phyloP scores from a whole-genome alignment of 2,113 vertebrate genomes.

The Athene cunicularia region DNA sequence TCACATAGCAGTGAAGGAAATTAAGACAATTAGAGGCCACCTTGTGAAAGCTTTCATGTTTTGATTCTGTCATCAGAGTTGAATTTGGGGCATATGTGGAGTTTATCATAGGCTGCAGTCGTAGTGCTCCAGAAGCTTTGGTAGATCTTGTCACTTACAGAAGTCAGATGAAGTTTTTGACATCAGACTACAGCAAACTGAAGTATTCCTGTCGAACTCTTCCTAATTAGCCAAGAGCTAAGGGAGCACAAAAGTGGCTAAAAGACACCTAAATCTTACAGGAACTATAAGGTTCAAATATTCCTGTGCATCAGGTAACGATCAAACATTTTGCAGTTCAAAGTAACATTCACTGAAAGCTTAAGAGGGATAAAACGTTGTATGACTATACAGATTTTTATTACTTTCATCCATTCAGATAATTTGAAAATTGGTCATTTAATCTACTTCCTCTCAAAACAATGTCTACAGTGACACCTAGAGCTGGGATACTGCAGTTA shows the following conservation, averaged over 20 bases:
- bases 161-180: background rate
- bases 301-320: background rate
- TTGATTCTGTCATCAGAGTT: background rate
- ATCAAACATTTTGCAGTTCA: background rate
- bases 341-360: background rate
- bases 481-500: background rate
- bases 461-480: conserved; percentile 57
- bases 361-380: background rate
- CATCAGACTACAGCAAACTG: background rate
- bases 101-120: background rate
- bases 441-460: background rate
- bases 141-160: background rate
- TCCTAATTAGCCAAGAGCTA: background rate
- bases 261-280: background rate
- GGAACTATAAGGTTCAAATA: background rate
- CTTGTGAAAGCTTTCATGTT: background rate
- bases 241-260: background rate
- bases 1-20: background rate
- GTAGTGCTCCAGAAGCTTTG: background rate
- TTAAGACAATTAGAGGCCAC: background rate
- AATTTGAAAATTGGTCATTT: background rate
- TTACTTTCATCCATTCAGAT: background rate
- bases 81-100: background rate
- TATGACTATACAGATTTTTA: background rate
- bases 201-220: background rate